Percentiles rank a stretch among this genome's conserved stretches.
These are phyloP conservation scores for Myotis brandtii DNA, from an alignment of 2,113 vertebrate genomes.

Conservation along the genomic window DNA sequence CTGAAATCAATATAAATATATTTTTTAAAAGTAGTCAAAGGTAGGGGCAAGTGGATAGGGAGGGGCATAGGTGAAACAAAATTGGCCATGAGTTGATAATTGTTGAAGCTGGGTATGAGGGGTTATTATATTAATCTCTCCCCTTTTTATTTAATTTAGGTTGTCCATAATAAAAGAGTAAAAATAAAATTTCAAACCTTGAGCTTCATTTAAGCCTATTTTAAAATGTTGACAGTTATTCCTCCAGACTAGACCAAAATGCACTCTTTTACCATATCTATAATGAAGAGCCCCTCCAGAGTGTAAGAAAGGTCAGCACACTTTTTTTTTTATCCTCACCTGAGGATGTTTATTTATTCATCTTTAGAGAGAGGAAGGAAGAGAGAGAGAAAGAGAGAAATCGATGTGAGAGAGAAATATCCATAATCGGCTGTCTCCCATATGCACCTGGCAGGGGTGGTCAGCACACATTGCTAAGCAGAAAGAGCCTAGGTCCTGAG, in stretches of 20 bases:
- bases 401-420: not conserved
- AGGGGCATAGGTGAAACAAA: not conserved
- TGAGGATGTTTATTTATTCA: not conserved
- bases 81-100: not conserved
- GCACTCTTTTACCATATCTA: not conserved
- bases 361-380: not conserved
- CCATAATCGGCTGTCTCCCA: not conserved
- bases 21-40: too few relatives aligned
- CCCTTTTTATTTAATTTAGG: not conserved
- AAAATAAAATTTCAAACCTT: not conserved
- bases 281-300: not conserved
- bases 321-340: not conserved
- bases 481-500: not conserved
- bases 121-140: not conserved
- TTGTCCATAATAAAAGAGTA: not conserved
- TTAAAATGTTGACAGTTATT: not conserved
- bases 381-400: not conserved
- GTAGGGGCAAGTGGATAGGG: too few relatives aligned
- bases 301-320: not conserved
- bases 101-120: not conserved
- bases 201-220: constrained; percentile 20
- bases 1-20: too few relatives aligned
- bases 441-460: not conserved
- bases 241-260: constrained; percentile 16
- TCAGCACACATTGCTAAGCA: not conserved